Evolutionary conservation across 1,140 invertebrate species (phyloP).

Genomic region (Drosophila ohnishii): DNA sequence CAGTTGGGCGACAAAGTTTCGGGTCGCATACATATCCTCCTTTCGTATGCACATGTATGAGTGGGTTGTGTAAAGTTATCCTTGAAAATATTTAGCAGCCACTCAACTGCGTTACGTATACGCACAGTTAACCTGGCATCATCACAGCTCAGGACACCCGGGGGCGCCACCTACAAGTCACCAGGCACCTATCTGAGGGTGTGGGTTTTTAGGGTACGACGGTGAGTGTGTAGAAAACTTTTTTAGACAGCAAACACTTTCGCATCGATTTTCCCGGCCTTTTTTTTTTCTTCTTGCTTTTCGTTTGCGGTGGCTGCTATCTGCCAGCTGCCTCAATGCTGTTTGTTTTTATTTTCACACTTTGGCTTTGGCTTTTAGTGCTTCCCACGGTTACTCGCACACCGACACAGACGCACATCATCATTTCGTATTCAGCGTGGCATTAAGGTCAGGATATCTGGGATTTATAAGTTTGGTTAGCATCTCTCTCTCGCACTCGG

Average conservation of each 20-base stretch:
- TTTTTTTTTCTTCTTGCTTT: constrained; percentile 17
- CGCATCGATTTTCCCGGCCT: constrained; percentile 65
- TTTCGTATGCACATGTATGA: constrained; percentile 43
- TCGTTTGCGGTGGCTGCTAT: constrained; percentile 38
- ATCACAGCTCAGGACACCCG: constrained; percentile 50
- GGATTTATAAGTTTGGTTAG: constrained; percentile 81
- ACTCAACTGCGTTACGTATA: constrained; percentile 71
- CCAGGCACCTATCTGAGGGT: constrained; percentile 32
- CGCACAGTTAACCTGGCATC: constrained; percentile 75
- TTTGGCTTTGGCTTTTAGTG: constrained; percentile 57
- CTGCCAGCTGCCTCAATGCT: constrained; percentile 56
- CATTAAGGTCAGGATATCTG: constrained; percentile 81
- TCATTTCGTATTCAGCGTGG: constrained; percentile 78
- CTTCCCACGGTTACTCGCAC: constrained; percentile 22
- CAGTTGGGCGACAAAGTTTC: constrained; percentile 67
- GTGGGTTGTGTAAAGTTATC: constrained; percentile 65
- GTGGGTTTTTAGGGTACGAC: constrained; percentile 1
- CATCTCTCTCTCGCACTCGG: constrained; percentile 32
- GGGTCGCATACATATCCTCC: constrained; percentile 42
- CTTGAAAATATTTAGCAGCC: constrained; percentile 79
- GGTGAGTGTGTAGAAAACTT: constrained; percentile 47
- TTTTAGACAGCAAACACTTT: constrained; percentile 70
- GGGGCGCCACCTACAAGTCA: constrained; percentile 66
- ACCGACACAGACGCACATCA: constrained; percentile 44
- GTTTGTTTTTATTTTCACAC: constrained; percentile 71